Evolutionary conservation across 2,888 invertebrate species (phyloP), one percentile per base, ranked within the genome.

Genomic region (Chrysolina americana): DNA sequence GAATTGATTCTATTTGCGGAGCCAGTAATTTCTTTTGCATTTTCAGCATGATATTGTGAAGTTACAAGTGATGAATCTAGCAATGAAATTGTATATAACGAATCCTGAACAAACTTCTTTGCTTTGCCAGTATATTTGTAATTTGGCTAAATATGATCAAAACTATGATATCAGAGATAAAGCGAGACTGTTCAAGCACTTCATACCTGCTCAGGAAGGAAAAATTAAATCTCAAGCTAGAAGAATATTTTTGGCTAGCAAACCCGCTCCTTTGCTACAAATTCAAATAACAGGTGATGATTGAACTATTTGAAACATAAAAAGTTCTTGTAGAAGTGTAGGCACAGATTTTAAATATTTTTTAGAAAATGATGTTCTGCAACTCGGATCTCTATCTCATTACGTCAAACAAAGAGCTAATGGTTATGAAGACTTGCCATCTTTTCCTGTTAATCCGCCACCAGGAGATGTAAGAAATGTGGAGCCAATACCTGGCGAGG

Each of bases 151-250:
- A 81, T 99, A 99, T 88, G 99, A 99, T 90, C 94, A 95, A 81
- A 98, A 97, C 89, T 99, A 99, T 86, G 99, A 99, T 89, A 97
- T 99, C 70, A 91, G 99, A 28, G 99, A 99, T 89, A 91, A 98
- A 11, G 97, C 98, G 5, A 90, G 99, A 28, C 93, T 99, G 86
- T 90, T 99, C 70, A 92, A 95, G 15, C 94, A 94, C 77, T 93
- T 97, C 81, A 91, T 96, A 41, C 92, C 95, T 81, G 76, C 72
- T 28, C 89, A 82, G 81, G 89, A 89, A 77, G 90, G 89, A 11
- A 88, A 88, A 15, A 89, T 91, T 53, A 82, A 81, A 76, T 89
- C 92, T 73, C 91, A 94, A 84, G 95, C 96, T 0, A 93, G 93
- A 75, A 92, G 93, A 80, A 95, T 99, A 79, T 97, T 99, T 86